Evolutionary conservation across 1,140 invertebrate genomes (phyloP).

Genomic region (Drosophila neocordata): DNA sequence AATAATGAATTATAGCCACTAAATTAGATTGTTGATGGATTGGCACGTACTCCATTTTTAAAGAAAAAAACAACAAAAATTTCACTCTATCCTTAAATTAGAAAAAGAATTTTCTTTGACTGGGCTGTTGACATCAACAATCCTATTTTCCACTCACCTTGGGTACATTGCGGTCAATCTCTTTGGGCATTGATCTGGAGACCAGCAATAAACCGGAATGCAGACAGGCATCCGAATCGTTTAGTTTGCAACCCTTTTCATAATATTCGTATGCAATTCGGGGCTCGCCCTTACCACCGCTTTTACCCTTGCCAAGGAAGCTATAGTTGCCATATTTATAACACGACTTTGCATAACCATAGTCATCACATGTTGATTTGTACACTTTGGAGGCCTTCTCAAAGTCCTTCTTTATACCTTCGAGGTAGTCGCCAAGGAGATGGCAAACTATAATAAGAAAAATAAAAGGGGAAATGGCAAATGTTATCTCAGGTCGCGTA

Average conservation of each 20-base stretch:
- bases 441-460: slow-evolving; percentile 89
- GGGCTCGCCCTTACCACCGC: slow-evolving; percentile 83
- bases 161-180: slow-evolving; percentile 84
- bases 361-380: slow-evolving; percentile 93
- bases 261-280: slow-evolving; percentile 88
- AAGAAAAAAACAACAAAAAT: background rate
- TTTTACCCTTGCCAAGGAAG: slow-evolving; percentile 86
- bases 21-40: too few relatives aligned
- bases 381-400: slow-evolving; percentile 91
- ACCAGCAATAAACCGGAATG: slow-evolving; percentile 89
- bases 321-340: slow-evolving; percentile 91
- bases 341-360: slow-evolving; percentile 92
- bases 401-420: slow-evolving; percentile 91
- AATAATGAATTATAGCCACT: background rate
- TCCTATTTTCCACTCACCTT: slow-evolving; percentile 82
- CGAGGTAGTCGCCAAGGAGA: slow-evolving; percentile 93
- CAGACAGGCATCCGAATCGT: slow-evolving; percentile 88
- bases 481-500: slow-evolving; percentile 9
- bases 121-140: background rate
- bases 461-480: background rate
- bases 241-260: slow-evolving; percentile 89
- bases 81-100: too few relatives aligned
- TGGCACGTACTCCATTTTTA: background rate
- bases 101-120: too few relatives aligned
- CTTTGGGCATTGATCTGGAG: slow-evolving; percentile 83